Evolutionary conservation across 2,797 vertebrate species (phyloP), one percentile per base, ranked within the genome.

Genomic region (Tapera naevia): DNA sequence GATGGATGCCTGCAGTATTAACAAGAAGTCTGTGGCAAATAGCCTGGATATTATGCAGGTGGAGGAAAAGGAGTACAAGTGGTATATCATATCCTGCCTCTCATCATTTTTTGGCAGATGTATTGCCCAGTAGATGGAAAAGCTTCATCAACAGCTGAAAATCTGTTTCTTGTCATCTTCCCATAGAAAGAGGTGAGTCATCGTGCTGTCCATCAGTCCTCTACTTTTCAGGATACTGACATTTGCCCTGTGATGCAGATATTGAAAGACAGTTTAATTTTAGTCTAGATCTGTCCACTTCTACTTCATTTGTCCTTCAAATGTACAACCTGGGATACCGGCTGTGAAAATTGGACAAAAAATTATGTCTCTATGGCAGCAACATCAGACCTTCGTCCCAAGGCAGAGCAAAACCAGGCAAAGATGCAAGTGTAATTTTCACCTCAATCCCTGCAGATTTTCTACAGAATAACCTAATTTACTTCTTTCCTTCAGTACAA

Each of bases 151-250:
- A 89, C 95, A 97, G 94, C 89, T 97, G 95, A 95, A 96, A 97
- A 97, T 97, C 98, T 98, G 97, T 97, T 98, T 97, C 97, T 97
- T 97, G 97, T 98, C 97, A 97, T 97, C 94, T 86, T 97, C 96
- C 95, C 96, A 94, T 51, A 95, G 92, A 97, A 95, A 95, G 86
- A 91, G 93, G 87, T 33, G 14, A 96, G 95, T 97, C 91, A 72
- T 96, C 86, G 22, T 95, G 69, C 96, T 97, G 96, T 97, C 94
- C 81, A 19, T 94, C 97, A 95, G 93, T 95, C 96, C 95, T 67
- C 51, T 69, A 10, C 75, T 93, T 96, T 71, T 95, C 83, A 72
- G 83, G 85, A 72, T 56, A 12, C 93, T 94, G 86, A 96, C 88
- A 96, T 96, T 97, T 97, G 94, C 94, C 89, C 88, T 86, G 96